A percentile compares a stretch with the other conserved stretches of the same genome.
Conservation (phyloP, 2,113 vertebrate species). For the Oreochromis aureus region DNA sequence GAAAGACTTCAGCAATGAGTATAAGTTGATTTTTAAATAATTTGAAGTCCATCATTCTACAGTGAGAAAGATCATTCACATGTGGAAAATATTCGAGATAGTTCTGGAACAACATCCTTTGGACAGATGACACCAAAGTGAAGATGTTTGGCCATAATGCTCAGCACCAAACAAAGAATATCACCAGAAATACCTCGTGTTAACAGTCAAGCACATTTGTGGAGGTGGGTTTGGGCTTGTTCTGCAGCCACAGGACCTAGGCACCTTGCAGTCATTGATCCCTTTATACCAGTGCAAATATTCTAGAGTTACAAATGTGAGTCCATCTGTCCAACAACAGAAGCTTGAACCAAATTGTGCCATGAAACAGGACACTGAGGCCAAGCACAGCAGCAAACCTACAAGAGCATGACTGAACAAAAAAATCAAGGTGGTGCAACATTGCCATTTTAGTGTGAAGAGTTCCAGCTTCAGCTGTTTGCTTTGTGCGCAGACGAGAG, state of each 20-base stretch:
- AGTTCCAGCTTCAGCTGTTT: background rate
- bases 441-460: background rate
- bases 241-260: background rate
- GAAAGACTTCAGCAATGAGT: background rate
- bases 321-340: background rate
- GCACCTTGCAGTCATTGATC: background rate
- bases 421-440: background rate
- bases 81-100: rapidly evolving
- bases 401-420: background rate
- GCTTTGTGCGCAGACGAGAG: background rate
- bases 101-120: background rate
- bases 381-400: background rate
- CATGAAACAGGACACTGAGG: rapidly evolving
- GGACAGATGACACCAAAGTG: background rate
- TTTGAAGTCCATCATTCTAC: background rate
- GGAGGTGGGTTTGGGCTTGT: background rate
- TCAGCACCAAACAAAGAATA: background rate
- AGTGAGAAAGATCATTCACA: background rate
- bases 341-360: background rate
- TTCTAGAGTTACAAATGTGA: background rate
- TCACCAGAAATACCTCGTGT: background rate
- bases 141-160: background rate
- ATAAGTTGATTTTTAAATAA: background rate
- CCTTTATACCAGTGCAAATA: background rate
- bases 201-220: background rate